These are phyloP conservation scores for Hololepta plana DNA, from an alignment of 2,888 invertebrate genomes.

Conservation along the genomic window DNA sequence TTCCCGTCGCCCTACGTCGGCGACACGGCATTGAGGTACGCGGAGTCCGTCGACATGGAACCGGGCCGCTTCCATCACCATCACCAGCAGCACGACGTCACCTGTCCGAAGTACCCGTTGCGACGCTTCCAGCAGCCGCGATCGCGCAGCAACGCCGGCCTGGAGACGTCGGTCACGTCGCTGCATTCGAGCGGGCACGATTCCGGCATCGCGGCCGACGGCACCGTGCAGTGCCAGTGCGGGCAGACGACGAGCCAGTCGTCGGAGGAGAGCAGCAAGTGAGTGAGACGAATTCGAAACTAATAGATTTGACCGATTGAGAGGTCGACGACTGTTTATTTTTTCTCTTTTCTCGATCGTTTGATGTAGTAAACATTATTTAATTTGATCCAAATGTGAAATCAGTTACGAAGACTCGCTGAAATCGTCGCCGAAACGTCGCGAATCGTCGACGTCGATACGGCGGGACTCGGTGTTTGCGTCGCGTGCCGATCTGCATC, in stretches of 20 bases:
- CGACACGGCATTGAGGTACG: conserved; percentile 24
- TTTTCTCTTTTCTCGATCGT: conserved; percentile 4
- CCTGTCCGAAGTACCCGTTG: conserved; percentile 16
- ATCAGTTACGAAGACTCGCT: conserved; percentile 70
- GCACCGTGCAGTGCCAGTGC: conserved; percentile 38
- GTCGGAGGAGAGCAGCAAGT: conserved; percentile 56
- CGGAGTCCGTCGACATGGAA: conserved; percentile 23
- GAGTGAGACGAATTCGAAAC: no score
- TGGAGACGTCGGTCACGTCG: conserved; percentile 61
- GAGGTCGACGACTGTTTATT: no score
- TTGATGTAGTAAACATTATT: conserved; percentile 1
- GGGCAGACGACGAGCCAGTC: conserved; percentile 47
- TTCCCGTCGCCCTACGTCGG: conserved; percentile 28
- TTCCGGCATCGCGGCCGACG: conserved; percentile 52
- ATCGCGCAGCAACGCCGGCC: conserved; percentile 23
- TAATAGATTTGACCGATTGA: no score
- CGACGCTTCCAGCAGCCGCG: conserved; percentile 16
- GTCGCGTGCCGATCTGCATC: no score
- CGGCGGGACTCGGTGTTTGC: no score
- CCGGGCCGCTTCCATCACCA: conserved; percentile 6
- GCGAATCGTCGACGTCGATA: conserved; percentile 12
- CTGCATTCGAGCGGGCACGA: conserved; percentile 70
- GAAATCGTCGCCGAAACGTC: conserved; percentile 37
- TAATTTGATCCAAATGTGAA: no score
- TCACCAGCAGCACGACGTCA: conserved; percentile 18